Evolutionary conservation across 1,140 invertebrate species (phyloP).

Genomic region (Musca domestica): DNA sequence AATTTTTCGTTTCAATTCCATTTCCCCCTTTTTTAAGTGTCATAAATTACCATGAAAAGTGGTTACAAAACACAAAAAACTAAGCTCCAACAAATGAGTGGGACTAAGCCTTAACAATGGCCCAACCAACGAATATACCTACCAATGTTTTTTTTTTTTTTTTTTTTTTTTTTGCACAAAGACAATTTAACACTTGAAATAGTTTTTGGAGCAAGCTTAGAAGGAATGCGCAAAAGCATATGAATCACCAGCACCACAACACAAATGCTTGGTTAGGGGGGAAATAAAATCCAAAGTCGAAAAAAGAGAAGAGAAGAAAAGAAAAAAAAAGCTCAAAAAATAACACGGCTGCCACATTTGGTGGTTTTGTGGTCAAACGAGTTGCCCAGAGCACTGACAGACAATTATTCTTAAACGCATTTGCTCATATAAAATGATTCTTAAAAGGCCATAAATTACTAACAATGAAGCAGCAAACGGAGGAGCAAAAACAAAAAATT

Average conservation of each 20-base stretch:
- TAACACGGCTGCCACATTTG: not conserved
- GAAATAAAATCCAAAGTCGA: constrained; percentile 3
- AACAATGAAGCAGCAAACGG: not conserved
- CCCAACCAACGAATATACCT: too few species aligned
- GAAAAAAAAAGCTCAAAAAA: not conserved
- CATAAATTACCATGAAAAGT: too few species aligned
- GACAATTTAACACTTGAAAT: constrained; percentile 20
- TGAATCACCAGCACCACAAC: not conserved
- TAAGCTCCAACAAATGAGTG: too few species aligned
- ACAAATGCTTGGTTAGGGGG: not conserved
- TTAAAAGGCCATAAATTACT: constrained; percentile 17
- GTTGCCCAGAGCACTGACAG: constrained; percentile 15
- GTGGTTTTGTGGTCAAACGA: constrained; percentile 14
- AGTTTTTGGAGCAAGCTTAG: not conserved
- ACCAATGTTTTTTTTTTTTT: too few species aligned
- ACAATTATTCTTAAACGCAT: constrained; percentile 22
- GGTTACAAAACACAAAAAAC: too few species aligned
- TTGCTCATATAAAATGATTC: constrained; percentile 19
- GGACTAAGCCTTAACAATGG: too few species aligned
- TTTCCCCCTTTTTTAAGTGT: too few species aligned
- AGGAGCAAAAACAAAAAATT: not conserved
- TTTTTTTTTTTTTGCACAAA: too few species aligned
- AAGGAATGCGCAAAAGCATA: not conserved
- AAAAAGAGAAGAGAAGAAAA: not conserved
- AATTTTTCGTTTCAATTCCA: too few species aligned